A percentile compares a stretch with the other conserved stretches of the same genome.
These are phyloP conservation scores for Hippocampus zosterae DNA, from an alignment of 2,113 vertebrate species.

Conservation along the genomic window DNA sequence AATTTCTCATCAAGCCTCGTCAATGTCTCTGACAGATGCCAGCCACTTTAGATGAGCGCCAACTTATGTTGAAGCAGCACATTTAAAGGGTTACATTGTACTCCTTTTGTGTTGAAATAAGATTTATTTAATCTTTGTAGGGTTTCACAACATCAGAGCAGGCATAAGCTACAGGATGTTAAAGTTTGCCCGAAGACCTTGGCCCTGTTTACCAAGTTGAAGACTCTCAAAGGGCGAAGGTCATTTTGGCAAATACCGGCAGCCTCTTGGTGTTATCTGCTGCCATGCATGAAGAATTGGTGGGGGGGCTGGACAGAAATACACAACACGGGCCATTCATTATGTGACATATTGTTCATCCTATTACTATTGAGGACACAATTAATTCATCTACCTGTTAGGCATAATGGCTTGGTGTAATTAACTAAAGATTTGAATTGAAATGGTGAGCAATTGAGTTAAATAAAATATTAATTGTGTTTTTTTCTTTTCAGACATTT, in stretches of 20 bases:
- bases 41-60: background rate
- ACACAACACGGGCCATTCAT: too few species aligned
- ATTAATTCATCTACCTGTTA: background rate
- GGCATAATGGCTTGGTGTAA: too few species aligned
- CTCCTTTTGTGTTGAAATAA: background rate
- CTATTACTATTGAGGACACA: background rate
- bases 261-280: background rate
- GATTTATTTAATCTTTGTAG: background rate
- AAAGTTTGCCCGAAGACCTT: background rate
- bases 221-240: background rate
- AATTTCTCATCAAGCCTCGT: background rate
- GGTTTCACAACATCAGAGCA: background rate
- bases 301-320: background rate
- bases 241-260: background rate
- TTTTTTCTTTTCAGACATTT: too few species aligned
- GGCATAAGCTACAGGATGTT: background rate
- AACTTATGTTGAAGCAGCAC: background rate
- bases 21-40: background rate
- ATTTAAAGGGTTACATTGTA: background rate
- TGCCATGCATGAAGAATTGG: background rate
- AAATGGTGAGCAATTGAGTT: too few species aligned
- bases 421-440: too few species aligned
- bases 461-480: too few species aligned
- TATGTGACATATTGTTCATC: background rate
- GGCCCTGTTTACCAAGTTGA: background rate